These are phyloP conservation scores for Zhengitettix transpicula DNA, from an alignment of 2,888 invertebrate species.

Conservation along the genomic window DNA sequence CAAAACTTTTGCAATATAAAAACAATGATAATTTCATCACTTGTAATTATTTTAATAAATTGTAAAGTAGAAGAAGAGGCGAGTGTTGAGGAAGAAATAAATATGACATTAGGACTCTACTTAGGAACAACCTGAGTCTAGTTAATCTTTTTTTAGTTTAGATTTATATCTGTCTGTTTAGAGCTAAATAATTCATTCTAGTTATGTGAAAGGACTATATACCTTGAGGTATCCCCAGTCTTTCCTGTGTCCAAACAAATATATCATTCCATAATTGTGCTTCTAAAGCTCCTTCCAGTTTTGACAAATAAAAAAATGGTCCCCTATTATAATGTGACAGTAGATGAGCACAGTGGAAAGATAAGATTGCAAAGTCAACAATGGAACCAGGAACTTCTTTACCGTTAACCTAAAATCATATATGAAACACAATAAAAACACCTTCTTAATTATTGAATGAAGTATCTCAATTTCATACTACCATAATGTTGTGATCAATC, in stretches of 20 bases:
- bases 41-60: no score
- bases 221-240: slow-evolving; percentile 33
- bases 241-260: slow-evolving; percentile 42
- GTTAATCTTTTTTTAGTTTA: no score
- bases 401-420: slow-evolving; percentile 33
- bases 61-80: no score
- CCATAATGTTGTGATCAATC: slow-evolving; percentile 45
- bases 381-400: slow-evolving; percentile 44
- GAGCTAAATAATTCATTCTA: no score
- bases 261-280: slow-evolving; percentile 52
- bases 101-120: no score
- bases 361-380: slow-evolving; percentile 50
- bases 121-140: no score
- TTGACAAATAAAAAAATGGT: slow-evolving; percentile 55
- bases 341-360: slow-evolving; percentile 43
- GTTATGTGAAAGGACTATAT: background rate
- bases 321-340: slow-evolving; percentile 38
- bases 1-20: no score
- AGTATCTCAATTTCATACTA: slow-evolving; percentile 16
- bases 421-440: background rate
- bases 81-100: no score
- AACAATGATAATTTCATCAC: no score
- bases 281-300: slow-evolving; percentile 45
- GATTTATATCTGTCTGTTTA: no score
- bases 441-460: no score